These are phyloP conservation scores for Paramisgurnus dabryanus DNA, from an alignment of 2,113 vertebrate species.

Conservation along the genomic window DNA sequence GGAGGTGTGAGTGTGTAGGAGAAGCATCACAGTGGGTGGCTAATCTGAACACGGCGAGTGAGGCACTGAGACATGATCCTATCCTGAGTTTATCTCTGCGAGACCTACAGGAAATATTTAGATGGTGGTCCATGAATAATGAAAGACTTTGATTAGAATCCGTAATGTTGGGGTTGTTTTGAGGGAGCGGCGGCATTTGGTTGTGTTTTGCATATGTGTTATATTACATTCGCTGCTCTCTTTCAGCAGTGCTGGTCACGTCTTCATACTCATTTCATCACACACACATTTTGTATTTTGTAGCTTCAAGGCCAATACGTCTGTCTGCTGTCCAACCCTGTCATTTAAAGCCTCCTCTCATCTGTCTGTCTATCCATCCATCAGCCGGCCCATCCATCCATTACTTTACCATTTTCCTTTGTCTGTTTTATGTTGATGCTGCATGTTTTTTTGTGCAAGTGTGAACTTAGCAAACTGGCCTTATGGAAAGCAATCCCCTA, in stretches of 20 bases:
- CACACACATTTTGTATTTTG: conserved; percentile 46
- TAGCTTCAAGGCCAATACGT: conserved; percentile 65
- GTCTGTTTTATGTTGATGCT: conserved; percentile 33
- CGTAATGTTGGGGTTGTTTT: conserved; percentile 22
- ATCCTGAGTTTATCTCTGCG: neutral
- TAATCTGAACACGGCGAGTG: conserved; percentile 19
- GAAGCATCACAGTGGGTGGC: conserved; percentile 28
- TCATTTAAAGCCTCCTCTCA: conserved; percentile 57
- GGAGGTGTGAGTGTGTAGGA: conserved; percentile 44
- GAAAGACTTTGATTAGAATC: neutral
- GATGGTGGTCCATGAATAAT: conserved; percentile 26
- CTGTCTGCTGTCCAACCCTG: conserved; percentile 63
- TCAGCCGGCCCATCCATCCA: neutral
- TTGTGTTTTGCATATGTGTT: neutral
- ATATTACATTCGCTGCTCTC: conserved; percentile 26
- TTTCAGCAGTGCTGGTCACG: conserved; percentile 44
- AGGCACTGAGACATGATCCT: conserved; percentile 31
- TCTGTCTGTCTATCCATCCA: conserved; percentile 50
- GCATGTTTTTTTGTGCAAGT: conserved; percentile 50
- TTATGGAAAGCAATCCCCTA: conserved; percentile 58
- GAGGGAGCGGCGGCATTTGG: neutral
- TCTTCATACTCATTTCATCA: conserved; percentile 22
- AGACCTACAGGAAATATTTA: neutral
- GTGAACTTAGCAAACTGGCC: conserved; percentile 42
- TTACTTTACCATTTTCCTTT: conserved; percentile 57